phyloP scores from a whole-genome alignment of 2,888 invertebrate species.

The Erpobdella octoculata region DNA sequence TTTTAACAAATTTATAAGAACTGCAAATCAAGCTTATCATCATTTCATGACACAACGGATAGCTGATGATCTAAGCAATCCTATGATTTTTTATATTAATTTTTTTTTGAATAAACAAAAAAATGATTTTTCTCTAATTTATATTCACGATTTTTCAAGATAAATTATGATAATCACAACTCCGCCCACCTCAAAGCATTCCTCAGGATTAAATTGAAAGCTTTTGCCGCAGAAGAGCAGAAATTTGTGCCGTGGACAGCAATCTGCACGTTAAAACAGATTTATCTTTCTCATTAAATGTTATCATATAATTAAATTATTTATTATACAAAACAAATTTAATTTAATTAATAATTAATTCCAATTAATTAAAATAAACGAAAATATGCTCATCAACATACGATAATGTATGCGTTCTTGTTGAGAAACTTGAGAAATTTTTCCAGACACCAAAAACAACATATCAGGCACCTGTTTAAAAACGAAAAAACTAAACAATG shows the following conservation, averaged over 20 bases:
- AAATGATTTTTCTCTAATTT: no score
- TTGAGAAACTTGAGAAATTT: conserved; percentile 52
- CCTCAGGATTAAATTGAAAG: conserved; percentile 68
- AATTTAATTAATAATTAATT: conserved; percentile 5
- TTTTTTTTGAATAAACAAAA: no score
- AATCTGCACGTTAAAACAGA: conserved; percentile 55
- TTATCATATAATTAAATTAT: not conserved
- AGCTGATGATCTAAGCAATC: no score
- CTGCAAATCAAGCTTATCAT: no score
- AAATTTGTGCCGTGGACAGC: conserved; percentile 88
- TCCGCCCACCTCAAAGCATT: conserved; percentile 46
- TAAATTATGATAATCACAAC: not conserved
- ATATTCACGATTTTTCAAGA: no score
- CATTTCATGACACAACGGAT: no score
- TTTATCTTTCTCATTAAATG: not conserved
- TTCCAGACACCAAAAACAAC: conserved; percentile 53
- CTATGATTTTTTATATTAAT: no score
- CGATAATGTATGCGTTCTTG: conserved; percentile 53
- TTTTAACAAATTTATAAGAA: no score
- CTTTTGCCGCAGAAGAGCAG: conserved; percentile 78
- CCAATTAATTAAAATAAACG: no score
- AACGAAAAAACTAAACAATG: not conserved
- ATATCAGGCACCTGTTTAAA: conserved; percentile 49
- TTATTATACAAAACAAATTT: not conserved
- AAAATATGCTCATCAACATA: no score